Base-by-base conservation (phyloP, 2,113 vertebrate species). In the Mirounga angustirostris region DNA sequence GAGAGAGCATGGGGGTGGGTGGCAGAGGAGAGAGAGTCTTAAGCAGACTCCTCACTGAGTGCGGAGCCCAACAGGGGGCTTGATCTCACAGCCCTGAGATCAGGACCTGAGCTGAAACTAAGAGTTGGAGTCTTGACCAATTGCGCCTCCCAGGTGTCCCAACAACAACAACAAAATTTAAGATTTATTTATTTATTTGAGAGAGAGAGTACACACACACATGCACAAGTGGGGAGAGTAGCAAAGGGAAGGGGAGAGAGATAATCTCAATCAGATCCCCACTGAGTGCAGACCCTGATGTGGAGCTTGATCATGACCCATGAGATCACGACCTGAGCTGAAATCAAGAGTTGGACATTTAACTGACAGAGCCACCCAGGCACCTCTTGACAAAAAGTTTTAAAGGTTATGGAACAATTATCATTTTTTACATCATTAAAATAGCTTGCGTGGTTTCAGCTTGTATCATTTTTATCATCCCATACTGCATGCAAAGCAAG, bases 371-470 rank as follows among this genome's bases (percentile, higher is more conserved):
- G 33, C 65, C 16, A 69, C 65, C 16, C 33, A 69, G 65, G 33
- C 33, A 7, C 30, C 65, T 33, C 33, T 76, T 76, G 73, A 46
- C 73, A 76, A 50, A 87, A 12, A 46, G 19, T 30, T 61, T 46
- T 61, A 89, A 89, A 96, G 43, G 26, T 76, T 81, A 24, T 56
- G 6, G 7, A 96, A 24, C n/a, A 89, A 50, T 61, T 30, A 0
- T 91, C 63, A 61, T 78, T 65, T 86, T 94, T 36, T 26, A 40
- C 28, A 54, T 74, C 54, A 40, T 93, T 88, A 79, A 83, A 93
- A 46, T 59, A 4, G 1, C 14, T 79, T 84, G 22, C 61, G 19
- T 80, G 8, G 50, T 89, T 94, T 82, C 67, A 61, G 18, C 28
- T 43, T 89, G 1, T 63, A 5, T 74, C 28, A 24, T 65, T 93